Base-by-base conservation (phyloP, 2,888 invertebrate genomes). In the Megaustenia siamemsis region DNA sequence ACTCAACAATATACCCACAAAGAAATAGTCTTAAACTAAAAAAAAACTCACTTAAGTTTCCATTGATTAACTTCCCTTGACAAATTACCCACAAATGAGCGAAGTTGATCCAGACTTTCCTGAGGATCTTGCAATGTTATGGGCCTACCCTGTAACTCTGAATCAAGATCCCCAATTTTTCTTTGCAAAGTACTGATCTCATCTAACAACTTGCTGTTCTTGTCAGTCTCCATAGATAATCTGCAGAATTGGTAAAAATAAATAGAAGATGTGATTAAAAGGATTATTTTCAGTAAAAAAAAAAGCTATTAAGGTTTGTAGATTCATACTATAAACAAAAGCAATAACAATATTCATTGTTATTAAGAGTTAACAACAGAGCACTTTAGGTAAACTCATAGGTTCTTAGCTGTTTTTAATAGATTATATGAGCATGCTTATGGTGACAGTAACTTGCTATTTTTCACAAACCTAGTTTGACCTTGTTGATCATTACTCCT, bases 21-120 rank as follows among this genome's bases (percentile, higher is more conserved):
- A n/a, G 49, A 49, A 18, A 49, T 12, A 18, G n/a, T 12, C 15
- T 18, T 18, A 60, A 60, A 60, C 6, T 8, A 10, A 21, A 66
- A 32, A 43, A 28, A 10, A 73, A 28, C 71, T 73, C 53, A 93
- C 93, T 92, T 92, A 68, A 89, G 87, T 86, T 92, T 92, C 71
- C 90, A 88, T 21, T 89, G 90, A 43, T 92, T 89, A 78, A 89
- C 90, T 85, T 93, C 93, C 35, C 92, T 85, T 32, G 90, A 88
- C 49, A 91, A 81, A 71, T 90, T 89, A 43, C 92, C 91, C 53
- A 90, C 86, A 38, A 89, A 90, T 73, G 90, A 87, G 66, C 89
- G 87, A 40, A 92, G 86, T n/a, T 87, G 87, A 40, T 90, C 89
- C 53, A 91, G 86, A 63, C 92, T 91, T 18, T 87, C 88, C 2